phyloP scores from a whole-genome alignment of 1,140 invertebrate genomes.

The Neoseiulus cucumeris region DNA sequence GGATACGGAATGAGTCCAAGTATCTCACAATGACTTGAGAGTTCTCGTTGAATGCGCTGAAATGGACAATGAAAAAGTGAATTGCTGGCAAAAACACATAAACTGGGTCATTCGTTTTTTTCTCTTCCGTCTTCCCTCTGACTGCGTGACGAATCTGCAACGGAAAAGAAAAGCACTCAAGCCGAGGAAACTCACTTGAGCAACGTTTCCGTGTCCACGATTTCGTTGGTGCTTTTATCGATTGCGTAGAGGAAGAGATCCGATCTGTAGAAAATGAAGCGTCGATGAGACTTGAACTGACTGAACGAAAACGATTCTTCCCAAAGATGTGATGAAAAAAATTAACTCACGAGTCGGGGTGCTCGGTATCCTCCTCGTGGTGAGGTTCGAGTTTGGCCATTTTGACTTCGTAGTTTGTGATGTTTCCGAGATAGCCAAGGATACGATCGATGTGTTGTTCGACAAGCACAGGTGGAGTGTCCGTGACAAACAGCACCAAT shows the following conservation, averaged over 20 bases:
- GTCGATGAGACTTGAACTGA: too few species aligned
- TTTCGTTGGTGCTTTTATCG: slow-evolving; percentile 50
- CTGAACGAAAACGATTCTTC: too few species aligned
- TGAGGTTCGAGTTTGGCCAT: slow-evolving; percentile 54
- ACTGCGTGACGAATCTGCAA: slow-evolving; percentile 11
- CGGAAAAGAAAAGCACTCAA: not conserved
- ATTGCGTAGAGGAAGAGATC: slow-evolving; percentile 64
- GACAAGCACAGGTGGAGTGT: slow-evolving; percentile 46
- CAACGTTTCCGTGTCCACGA: slow-evolving; percentile 53
- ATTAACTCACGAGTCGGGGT: slow-evolving; percentile 41
- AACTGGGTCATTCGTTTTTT: not conserved
- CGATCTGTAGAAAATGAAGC: slow-evolving; percentile 39
- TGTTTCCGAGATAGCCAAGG: slow-evolving; percentile 40
- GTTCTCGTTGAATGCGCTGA: slow-evolving; percentile 35
- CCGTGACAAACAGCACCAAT: slow-evolving; percentile 53
- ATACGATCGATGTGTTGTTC: slow-evolving; percentile 47
- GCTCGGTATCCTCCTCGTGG: slow-evolving; percentile 34
- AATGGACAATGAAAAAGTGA: slow-evolving; percentile 18
- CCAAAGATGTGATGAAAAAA: too few species aligned
- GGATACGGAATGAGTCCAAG: slow-evolving; percentile 35
- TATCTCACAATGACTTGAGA: slow-evolving; percentile 38
- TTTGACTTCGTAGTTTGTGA: slow-evolving; percentile 52
- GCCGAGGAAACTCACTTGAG: slow-evolving; percentile 38
- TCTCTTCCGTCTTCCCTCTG: not conserved
- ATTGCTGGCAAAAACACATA: slow-evolving; percentile 18